A percentile compares a stretch with the other conserved stretches of the same genome.
Conservation (phyloP, 2,113 vertebrate species). For the Gavia stellata region DNA sequence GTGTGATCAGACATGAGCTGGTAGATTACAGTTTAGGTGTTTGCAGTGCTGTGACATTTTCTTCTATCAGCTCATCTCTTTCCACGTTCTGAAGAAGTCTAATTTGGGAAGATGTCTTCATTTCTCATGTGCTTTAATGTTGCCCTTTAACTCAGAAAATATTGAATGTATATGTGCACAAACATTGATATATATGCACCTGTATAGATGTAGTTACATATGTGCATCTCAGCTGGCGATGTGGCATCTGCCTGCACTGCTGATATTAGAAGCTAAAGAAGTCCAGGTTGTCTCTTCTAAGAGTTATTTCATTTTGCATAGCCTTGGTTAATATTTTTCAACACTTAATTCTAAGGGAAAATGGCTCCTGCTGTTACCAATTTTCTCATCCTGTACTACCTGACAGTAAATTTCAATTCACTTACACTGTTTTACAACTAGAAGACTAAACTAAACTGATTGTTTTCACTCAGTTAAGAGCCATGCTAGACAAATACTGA, state of each 20-base stretch:
- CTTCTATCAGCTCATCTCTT: not conserved
- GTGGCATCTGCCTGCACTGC: not conserved
- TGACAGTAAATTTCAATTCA: not conserved
- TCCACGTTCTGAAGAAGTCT: not conserved
- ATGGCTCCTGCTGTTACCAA: not conserved
- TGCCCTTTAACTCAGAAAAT: not conserved
- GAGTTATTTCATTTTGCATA: not conserved
- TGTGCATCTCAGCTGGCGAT: not conserved
- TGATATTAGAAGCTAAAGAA: not conserved
- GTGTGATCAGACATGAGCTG: not conserved
- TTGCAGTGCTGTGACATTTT: not conserved
- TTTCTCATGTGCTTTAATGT: not conserved
- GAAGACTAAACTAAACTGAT: not conserved
- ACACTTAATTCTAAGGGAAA: not conserved
- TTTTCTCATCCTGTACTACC: not conserved
- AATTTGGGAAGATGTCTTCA: not conserved
- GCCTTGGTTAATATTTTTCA: not conserved
- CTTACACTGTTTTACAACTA: not conserved
- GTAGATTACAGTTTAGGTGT: not conserved
- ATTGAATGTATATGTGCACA: not conserved
- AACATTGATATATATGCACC: not conserved
- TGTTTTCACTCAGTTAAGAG: not conserved
- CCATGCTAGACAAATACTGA: not conserved
- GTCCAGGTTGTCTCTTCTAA: not conserved
- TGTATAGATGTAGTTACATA: not conserved